These are phyloP conservation scores for Tauraco hartlaubi DNA, from an alignment of 2,797 vertebrate species.

Conservation along the genomic window DNA sequence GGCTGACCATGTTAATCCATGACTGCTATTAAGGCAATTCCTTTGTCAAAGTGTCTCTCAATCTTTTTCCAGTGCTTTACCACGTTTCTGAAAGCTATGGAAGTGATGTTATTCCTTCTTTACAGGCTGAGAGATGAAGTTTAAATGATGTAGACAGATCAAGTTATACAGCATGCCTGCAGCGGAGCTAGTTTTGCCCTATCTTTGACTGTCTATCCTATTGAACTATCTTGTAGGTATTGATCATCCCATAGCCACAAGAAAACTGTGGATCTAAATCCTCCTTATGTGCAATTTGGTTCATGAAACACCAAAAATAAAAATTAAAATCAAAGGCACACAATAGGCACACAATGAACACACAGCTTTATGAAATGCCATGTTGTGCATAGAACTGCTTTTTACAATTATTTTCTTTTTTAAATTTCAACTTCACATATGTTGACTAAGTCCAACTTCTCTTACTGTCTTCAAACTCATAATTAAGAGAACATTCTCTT, in stretches of 20 bases:
- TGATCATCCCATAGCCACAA: not conserved
- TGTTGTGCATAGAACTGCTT: not conserved
- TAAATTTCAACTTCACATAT: not conserved
- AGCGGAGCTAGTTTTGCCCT: not conserved
- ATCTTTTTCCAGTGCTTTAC: not conserved
- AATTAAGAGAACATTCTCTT: not conserved
- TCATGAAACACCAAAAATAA: not conserved
- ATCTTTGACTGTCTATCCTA: not conserved
- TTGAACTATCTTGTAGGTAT: not conserved
- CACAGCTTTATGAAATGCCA: not conserved
- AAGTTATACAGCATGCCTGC: not conserved
- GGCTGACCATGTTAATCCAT: not conserved
- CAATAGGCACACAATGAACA: not conserved
- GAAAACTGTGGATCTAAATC: not conserved
- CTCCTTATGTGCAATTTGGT: not conserved
- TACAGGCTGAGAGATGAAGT: not conserved
- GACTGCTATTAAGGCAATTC: not conserved
- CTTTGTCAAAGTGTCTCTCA: not conserved
- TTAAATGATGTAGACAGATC: not conserved
- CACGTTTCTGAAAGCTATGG: not conserved
- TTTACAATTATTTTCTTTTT: not conserved
- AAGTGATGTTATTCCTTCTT: not conserved
- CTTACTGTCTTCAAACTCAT: not conserved
- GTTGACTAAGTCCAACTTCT: not conserved
- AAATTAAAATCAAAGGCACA: not conserved